Base-by-base conservation (phyloP, 2,797 vertebrate genomes). In the Prionace glauca region DNA sequence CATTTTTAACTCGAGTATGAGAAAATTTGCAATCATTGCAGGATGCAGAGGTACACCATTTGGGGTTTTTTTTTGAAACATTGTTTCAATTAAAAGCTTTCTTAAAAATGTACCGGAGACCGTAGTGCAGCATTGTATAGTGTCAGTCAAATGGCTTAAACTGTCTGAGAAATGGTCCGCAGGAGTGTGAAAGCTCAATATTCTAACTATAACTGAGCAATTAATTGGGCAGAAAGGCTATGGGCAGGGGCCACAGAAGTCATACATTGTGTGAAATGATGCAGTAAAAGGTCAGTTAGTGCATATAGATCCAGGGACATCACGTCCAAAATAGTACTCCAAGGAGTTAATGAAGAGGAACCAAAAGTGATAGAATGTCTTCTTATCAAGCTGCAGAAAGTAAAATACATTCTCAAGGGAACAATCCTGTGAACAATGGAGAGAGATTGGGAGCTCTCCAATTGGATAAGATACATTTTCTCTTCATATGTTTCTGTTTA, bases 251-350 rank as follows among this genome's bases (percentile, higher is more conserved):
- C 14, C 90, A 65, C 60, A 92, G 90, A 92, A 92, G 32, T 90
- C 32, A 92, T 92, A 65, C 56, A 92, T 36, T 67, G 62, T 62
- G 90, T 92, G 90, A 92, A 92, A 92, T 67, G 62, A 92, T 92
- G 90, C 90, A 36, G 90, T 36, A 36, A 92, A 92, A 92, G 60
- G 90, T 92, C 90, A 92, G 26, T 18, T 60, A 65, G 26, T n/a
- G 32, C 60, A 32, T 62, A 65, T 36, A 67, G 60, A 4, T 92
- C 86, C 22, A 87, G 86, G 86, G 86, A 87, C 50, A 87, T 56
- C 22, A 87, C 45, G 45, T 56, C 29, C 90, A 92, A 50, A 65
- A 92, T 92, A 92, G 32, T 92, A 71, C 41, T 94, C 22, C 65
- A 45, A 45, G 24, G 67, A 71, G 22, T 71, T 94, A 67, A 65